phyloP scores from a whole-genome alignment of 2,113 vertebrate genomes.

The Peucedramus taeniatus region DNA sequence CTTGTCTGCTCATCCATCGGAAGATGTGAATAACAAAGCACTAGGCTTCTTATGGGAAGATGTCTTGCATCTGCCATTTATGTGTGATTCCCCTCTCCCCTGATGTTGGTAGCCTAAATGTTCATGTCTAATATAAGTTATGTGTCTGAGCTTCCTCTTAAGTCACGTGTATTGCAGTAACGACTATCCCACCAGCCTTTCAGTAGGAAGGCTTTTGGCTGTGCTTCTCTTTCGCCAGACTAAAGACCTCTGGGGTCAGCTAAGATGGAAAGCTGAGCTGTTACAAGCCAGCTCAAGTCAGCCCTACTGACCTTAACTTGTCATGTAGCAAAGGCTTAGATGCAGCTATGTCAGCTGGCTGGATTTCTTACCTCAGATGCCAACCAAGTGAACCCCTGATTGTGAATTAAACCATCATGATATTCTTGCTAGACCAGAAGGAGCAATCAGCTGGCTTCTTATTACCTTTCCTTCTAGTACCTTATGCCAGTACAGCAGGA shows the following conservation, averaged over 20 bases:
- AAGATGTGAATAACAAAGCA: neutral
- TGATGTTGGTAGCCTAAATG: neutral
- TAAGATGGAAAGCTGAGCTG: neutral
- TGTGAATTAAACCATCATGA: neutral
- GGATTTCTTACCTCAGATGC: neutral
- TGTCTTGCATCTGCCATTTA: neutral
- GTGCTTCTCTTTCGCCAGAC: neutral
- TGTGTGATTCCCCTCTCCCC: neutral
- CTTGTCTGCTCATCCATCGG: neutral
- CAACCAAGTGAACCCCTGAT: neutral
- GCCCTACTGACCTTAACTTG: neutral
- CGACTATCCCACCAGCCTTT: neutral
- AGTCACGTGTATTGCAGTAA: fast-evolving
- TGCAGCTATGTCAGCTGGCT: neutral
- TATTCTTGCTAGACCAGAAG: neutral
- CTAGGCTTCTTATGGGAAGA: neutral
- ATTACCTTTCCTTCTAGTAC: neutral
- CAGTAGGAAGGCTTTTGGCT: neutral
- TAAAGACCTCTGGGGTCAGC: neutral
- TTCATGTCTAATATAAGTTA: neutral
- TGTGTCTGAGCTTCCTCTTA: neutral
- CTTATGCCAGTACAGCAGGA: neutral
- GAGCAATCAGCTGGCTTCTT: neutral
- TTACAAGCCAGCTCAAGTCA: neutral
- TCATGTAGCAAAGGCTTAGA: neutral